A percentile compares a stretch with the other conserved stretches of the same genome.
Evolutionary conservation across 2,888 invertebrate genomes (phyloP).

Genomic region (Aphodius granarius): DNA sequence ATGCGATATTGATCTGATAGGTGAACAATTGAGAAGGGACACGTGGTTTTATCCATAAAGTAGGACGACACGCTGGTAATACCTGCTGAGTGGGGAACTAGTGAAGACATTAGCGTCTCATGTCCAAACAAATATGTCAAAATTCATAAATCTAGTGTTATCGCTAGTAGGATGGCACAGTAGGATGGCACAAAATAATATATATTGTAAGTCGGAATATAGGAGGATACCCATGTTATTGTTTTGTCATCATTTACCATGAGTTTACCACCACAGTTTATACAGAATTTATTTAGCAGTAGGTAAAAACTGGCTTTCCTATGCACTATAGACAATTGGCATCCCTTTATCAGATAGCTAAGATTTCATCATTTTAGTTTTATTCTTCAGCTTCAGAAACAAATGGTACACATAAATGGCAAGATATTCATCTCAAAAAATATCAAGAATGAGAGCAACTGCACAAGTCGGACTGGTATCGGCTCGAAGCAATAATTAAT

Average conservation of each 20-base stretch:
- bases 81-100: background rate
- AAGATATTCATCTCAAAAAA: background rate
- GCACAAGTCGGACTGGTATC: background rate
- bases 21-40: background rate
- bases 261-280: too few species aligned
- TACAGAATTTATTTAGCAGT: too few species aligned
- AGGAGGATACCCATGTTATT: too few species aligned
- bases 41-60: background rate
- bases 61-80: constrained; percentile 3
- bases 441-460: background rate
- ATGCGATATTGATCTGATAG: background rate
- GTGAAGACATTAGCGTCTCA: constrained; percentile 9
- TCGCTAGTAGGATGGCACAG: background rate
- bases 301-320: too few species aligned
- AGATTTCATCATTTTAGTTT: background rate
- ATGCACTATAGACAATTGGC: background rate
- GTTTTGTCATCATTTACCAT: too few species aligned
- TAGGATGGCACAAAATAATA: background rate
- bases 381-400: background rate
- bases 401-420: background rate
- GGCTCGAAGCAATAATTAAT: background rate
- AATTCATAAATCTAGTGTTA: background rate
- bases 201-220: too few species aligned
- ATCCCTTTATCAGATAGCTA: background rate
- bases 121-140: background rate